Base-by-base conservation (phyloP, 2,797 vertebrate genomes). In the Falco rusticolus region DNA sequence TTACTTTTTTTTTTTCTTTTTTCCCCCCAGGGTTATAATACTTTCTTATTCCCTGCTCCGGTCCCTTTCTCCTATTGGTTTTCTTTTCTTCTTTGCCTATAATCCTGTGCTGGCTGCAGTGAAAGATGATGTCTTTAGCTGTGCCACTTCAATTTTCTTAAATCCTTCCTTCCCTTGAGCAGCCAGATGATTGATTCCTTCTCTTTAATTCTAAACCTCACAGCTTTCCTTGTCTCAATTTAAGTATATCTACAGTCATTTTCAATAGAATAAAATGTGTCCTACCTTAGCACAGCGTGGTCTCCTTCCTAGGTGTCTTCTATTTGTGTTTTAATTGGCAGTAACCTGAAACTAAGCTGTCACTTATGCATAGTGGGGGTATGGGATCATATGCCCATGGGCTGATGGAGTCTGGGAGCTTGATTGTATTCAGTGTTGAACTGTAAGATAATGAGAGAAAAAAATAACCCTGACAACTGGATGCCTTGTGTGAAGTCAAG, bases 251-350 rank as follows among this genome's bases (percentile, higher is more conserved):
- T 82, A 24, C 26, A 75, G 63, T 56, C 0, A 50, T 87, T 93
- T 91, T 11, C 82, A 93, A 63, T 25, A 88, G 39, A 91, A 90
- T 59, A 63, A 81, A 90, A 41, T 53, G 7, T 34, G 16, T 80
- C 37, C 64, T 84, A 54, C 48, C 66, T 87, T 64, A 37, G 25
- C 34, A 6, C 45, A 68, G 10, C 2, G 8, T 66, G 47, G 6
- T 89, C 19, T 60, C 51, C 43, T 88, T 84, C 26, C 60, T 64
- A 45, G 48, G 75, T 25, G 10, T 76, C 43, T 8, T 54, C 50
- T 54, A 8, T 82, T 68, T 70, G 13, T 84, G 66, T 84, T 94
- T 94, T 95, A 90, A 90, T 86, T 90, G 83, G 56, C 64, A 84
- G 45, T 77, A 87, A 87, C 56, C 41, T 91, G 80, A 96, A 93